Evolutionary conservation across 2,113 vertebrate species (phyloP).

Genomic region (Lepus timidus): DNA sequence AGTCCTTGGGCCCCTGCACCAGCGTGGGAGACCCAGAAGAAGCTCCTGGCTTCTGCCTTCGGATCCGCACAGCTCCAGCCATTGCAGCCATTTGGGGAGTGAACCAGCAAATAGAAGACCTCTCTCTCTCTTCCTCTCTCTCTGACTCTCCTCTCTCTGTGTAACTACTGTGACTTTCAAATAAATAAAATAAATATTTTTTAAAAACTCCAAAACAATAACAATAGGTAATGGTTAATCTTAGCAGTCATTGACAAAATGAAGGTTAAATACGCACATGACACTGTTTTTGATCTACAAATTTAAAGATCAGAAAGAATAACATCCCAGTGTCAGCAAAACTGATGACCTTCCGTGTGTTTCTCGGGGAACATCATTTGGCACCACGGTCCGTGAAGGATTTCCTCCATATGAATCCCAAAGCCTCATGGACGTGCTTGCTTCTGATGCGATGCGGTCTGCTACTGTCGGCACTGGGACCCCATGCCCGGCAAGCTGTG

Average conservation of each 20-base stretch:
- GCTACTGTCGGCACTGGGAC: fast-evolving
- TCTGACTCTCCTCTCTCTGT: no score
- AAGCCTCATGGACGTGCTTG: background rate
- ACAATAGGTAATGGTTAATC: background rate
- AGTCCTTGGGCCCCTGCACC: no score
- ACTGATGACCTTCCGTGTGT: background rate
- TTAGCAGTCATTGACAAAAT: background rate
- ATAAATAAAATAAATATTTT: no score
- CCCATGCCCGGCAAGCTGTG: fast-evolving
- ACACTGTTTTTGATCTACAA: background rate
- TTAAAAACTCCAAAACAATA: background rate
- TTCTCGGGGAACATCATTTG: background rate
- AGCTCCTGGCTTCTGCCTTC: no score
- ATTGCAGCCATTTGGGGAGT: no score
- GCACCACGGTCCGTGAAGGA: background rate
- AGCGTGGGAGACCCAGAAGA: no score
- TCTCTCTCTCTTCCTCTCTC: no score
- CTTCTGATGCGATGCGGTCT: background rate
- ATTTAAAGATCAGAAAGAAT: background rate
- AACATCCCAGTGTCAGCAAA: background rate
- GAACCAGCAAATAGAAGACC: no score
- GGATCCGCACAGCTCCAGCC: no score
- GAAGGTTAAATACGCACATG: background rate
- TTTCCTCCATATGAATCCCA: background rate
- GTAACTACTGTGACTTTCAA: no score